These are phyloP conservation scores for Blastomussa wellsi DNA, from an alignment of 92 coral and sea anemone genomes.

Conservation along the genomic window DNA sequence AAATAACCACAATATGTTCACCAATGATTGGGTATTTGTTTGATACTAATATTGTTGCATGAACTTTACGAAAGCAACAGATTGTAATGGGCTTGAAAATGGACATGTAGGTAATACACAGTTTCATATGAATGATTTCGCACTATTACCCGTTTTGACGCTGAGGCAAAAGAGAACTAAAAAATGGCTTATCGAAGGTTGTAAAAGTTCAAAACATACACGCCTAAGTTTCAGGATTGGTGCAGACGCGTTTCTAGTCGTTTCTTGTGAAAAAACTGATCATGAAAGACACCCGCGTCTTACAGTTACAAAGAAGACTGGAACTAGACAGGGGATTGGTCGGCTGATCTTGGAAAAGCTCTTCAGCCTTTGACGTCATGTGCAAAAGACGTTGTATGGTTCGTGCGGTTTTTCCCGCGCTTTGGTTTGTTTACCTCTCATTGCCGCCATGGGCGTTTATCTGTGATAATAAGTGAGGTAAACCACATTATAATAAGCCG, in stretches of 20 bases:
- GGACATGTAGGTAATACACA: no score
- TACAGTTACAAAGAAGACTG: background rate
- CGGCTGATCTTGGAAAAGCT: background rate
- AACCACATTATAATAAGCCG: background rate
- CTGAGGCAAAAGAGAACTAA: no score
- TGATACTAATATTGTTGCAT: no score
- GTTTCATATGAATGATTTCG: no score
- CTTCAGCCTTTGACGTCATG: constrained; percentile 1
- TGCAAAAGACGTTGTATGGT: background rate
- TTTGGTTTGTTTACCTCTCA: background rate
- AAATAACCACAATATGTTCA: no score
- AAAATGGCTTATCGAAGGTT: no score
- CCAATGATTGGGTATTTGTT: no score
- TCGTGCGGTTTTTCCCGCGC: background rate
- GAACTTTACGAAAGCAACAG: no score
- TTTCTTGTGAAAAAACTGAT: background rate
- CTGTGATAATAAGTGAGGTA: background rate
- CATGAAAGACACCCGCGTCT: background rate
- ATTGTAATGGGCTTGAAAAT: no score
- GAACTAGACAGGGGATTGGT: background rate
- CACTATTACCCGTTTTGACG: no score
- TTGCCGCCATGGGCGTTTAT: background rate
- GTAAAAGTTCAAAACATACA: no score
- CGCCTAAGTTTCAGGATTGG: background rate
- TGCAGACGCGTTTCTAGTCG: background rate